Percentiles rank a stretch among this genome's conserved stretches.
phyloP scores from a whole-genome alignment of 2,113 vertebrate species.

The Cryptoleucopteryx plumbea region DNA sequence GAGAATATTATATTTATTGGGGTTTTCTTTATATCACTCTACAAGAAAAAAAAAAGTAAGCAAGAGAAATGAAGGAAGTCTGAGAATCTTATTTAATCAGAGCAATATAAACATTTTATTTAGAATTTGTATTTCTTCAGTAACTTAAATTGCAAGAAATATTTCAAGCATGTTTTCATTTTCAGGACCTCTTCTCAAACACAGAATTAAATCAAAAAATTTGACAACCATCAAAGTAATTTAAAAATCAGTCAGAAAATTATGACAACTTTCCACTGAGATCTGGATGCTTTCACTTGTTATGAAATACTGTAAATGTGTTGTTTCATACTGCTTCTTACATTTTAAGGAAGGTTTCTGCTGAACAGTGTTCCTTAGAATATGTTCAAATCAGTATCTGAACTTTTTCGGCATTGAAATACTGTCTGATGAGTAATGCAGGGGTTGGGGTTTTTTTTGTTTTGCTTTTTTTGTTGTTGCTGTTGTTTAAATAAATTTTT shows the following conservation, averaged over 20 bases:
- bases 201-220: not conserved
- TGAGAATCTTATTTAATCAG: not conserved
- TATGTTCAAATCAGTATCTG: not conserved
- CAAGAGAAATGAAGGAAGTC: not conserved
- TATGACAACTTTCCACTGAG: not conserved
- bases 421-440: not conserved
- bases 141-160: not conserved
- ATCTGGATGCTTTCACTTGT: not conserved
- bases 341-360: not conserved
- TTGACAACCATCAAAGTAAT: not conserved
- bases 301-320: not conserved
- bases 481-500: not conserved
- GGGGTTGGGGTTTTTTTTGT: not conserved
- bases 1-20: not conserved
- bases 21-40: not conserved
- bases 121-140: not conserved
- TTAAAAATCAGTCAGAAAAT: not conserved
- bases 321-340: not conserved
- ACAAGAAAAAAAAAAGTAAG: not conserved
- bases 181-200: not conserved
- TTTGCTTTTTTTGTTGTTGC: not conserved
- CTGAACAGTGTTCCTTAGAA: not conserved
- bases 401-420: not conserved
- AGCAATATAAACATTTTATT: not conserved
- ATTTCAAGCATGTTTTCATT: not conserved